A percentile compares a stretch with the other conserved stretches of the same genome.
Conservation (phyloP, 64 coral and sea anemone genomes). For the Cladopsammia gracilis region DNA sequence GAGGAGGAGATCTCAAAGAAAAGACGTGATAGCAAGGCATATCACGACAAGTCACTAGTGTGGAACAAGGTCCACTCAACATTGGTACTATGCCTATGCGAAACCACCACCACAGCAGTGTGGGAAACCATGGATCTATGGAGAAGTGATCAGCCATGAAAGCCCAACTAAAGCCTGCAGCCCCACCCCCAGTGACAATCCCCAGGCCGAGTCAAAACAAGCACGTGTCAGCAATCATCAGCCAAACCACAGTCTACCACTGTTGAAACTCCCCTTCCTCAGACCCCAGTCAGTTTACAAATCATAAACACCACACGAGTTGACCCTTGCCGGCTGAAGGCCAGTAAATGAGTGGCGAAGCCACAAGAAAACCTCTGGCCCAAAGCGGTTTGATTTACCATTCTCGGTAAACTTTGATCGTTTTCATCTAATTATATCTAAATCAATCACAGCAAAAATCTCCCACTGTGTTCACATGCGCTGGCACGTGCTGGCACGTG, state of each 20-base stretch:
- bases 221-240: no score
- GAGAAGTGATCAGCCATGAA: not conserved
- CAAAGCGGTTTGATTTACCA: no score
- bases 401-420: not conserved
- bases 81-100: not conserved
- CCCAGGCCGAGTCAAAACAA: no score
- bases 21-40: constrained; percentile 10
- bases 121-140: not conserved
- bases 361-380: no score
- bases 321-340: not conserved
- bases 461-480: no score
- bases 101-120: not conserved
- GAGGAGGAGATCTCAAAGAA: not conserved
- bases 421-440: no score
- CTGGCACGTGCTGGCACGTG: no score
- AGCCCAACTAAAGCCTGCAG: no score
- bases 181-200: no score
- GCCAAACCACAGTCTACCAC: no score
- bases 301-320: not conserved
- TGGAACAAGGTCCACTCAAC: constrained; percentile 5
- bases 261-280: no score
- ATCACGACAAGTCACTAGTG: constrained; percentile 31
- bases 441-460: no score
- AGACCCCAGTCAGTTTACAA: not conserved
- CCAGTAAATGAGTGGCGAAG: not conserved